A percentile compares a stretch with the other conserved stretches of the same genome.
phyloP scores from a whole-genome alignment of 2,888 invertebrate species.

The Macaria notata region DNA sequence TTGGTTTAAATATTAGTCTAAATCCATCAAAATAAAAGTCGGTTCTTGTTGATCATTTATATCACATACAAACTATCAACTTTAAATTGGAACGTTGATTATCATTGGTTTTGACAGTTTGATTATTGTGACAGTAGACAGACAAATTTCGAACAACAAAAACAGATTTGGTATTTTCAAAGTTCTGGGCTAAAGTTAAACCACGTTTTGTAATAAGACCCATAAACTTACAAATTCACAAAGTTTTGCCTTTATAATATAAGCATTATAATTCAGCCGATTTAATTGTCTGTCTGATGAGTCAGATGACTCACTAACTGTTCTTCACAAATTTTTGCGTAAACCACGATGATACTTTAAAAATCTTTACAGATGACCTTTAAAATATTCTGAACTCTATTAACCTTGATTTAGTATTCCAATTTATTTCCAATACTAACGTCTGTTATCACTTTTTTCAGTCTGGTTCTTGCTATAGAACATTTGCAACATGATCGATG shows the following conservation, averaged over 20 bases:
- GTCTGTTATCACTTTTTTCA: slow-evolving; percentile 1
- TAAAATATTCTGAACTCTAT: slow-evolving; percentile 14
- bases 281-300: slow-evolving; percentile 24
- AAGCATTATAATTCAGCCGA: neutral
- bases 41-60: too few relatives aligned
- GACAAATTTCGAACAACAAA: too few relatives aligned
- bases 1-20: too few relatives aligned
- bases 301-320: slow-evolving; percentile 44
- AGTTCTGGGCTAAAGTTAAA: too few relatives aligned
- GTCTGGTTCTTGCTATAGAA: slow-evolving; percentile 10
- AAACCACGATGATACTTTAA: slow-evolving; percentile 46
- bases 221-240: too few relatives aligned
- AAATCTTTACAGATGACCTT: slow-evolving; percentile 20
- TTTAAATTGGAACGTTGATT: too few relatives aligned
- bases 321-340: slow-evolving; percentile 57
- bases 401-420: fast-evolving
- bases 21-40: too few relatives aligned
- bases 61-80: too few relatives aligned
- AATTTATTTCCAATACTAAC: neutral
- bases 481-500: slow-evolving; percentile 2
- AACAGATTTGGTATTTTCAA: too few relatives aligned
- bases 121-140: too few relatives aligned
- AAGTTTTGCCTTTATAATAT: neutral
- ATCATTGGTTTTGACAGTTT: too few relatives aligned
- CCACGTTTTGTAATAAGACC: too few relatives aligned